These are phyloP conservation scores for Cinara cedri DNA, from an alignment of 2,888 invertebrate species.

Conservation along the genomic window DNA sequence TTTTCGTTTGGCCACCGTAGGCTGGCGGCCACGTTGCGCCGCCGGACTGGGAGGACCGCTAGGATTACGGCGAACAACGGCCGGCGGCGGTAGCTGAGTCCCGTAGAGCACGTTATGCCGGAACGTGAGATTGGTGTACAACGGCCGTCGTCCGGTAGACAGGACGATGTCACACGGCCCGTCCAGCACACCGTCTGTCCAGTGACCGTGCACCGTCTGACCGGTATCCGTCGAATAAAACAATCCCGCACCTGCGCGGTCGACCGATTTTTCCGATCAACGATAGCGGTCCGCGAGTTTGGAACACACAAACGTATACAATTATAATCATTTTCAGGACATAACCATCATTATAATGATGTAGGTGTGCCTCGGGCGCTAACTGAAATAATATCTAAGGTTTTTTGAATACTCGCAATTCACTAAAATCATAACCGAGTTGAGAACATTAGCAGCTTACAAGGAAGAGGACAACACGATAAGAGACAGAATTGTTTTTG, in stretches of 20 bases:
- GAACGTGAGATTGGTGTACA: not conserved
- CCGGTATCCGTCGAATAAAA: constrained; percentile 26
- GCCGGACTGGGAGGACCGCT: not conserved
- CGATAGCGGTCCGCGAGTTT: no score
- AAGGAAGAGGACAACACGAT: no score
- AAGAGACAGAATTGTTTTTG: no score
- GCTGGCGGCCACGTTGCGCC: not conserved
- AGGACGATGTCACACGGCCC: constrained; percentile 40
- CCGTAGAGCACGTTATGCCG: constrained; percentile 10
- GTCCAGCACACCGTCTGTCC: constrained; percentile 29
- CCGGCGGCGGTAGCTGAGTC: not conserved
- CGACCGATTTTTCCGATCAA: no score
- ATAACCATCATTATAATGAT: no score
- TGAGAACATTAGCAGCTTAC: no score
- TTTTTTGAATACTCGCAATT: no score
- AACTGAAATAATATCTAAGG: no score
- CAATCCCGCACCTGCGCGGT: constrained; percentile 13
- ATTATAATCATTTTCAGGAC: no score
- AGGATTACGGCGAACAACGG: not conserved
- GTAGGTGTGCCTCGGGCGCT: no score
- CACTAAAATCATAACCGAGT: no score
- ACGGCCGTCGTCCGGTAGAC: not conserved
- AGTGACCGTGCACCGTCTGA: constrained; percentile 2
- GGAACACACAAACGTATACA: no score
- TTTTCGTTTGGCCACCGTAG: not conserved